Conservation (phyloP, 2,113 vertebrate genomes). For the Stercorarius parasiticus region DNA sequence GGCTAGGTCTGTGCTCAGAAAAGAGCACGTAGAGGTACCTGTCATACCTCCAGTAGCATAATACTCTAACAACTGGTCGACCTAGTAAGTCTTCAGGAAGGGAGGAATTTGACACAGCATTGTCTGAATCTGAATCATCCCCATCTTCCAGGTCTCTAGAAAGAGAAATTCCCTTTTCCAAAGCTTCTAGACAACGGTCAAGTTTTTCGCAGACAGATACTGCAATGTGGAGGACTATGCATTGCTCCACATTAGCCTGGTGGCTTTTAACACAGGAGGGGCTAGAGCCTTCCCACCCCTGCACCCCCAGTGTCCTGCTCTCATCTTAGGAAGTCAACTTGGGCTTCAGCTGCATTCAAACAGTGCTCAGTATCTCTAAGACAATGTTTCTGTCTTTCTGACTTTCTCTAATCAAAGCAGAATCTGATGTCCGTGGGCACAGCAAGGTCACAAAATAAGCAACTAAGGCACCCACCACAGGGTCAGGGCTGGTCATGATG, state of each 20-base stretch:
- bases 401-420: neutral
- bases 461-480: neutral
- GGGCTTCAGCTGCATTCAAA: neutral
- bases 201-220: neutral
- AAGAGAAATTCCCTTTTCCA: neutral
- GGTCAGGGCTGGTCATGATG: neutral
- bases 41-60: neutral
- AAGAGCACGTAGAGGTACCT: neutral
- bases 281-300: neutral
- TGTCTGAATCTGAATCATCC: neutral
- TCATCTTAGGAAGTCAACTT: neutral
- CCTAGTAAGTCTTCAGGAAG: neutral
- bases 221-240: neutral
- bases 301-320: neutral
- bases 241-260: neutral
- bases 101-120: neutral
- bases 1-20: neutral
- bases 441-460: neutral
- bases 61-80: neutral
- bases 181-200: neutral
- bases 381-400: neutral
- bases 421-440: accelerated
- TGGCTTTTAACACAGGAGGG: neutral
- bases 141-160: neutral
- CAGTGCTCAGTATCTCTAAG: neutral